Base-by-base conservation (phyloP, 2,888 invertebrate species). In the Coleophora flavipennella region DNA sequence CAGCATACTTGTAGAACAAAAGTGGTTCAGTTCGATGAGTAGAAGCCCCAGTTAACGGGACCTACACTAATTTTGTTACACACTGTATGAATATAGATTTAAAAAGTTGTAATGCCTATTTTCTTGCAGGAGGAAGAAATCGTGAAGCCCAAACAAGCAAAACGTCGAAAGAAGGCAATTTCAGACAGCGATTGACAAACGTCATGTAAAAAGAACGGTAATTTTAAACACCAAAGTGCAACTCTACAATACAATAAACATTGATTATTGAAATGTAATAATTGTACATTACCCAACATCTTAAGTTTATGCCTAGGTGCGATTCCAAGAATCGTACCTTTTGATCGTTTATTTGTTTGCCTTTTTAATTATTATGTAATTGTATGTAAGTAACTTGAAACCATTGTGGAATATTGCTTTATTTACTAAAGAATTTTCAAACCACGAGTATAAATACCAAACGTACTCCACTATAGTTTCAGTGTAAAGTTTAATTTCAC, bases 171-270 rank as follows among this genome's bases (percentile, higher is more conserved):
- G 91, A 94, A 94, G 87, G 91, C 93, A 42, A 91, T 93, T 70
- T 95, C 94, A 51, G 96, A 96, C 80, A 96, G 95, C 81, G 96
- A 96, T 90, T 96, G 92, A 94, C 90, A 84, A 78, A 81, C 72
- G 68, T 73, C 62, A 57, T 67, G 59, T 59, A 63, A 68, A 66
- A 67, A 58, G 50, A 60, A 72, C 58, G 66, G 70, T 78, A 74
- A 71, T 71, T 67, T 64, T 63, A 72, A 71, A 84, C 79, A 80
- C 79, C 80, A 83, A 83, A 84, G 83, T 85, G 81, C 80, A 80
- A 83, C 84, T 79, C 76, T 69, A 75, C 72, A 73, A 73, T 70
- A 75, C 73, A 76, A 72, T 71, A 71, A 71, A 70, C 67, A 70
- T 70, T 66, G 69, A 57, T 64, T 67, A 70, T 70, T 66, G 69